phyloP scores from a whole-genome alignment of 30 jellyfish, hydroid and myxozoan genomes.

The Clytia hemisphaerica region DNA sequence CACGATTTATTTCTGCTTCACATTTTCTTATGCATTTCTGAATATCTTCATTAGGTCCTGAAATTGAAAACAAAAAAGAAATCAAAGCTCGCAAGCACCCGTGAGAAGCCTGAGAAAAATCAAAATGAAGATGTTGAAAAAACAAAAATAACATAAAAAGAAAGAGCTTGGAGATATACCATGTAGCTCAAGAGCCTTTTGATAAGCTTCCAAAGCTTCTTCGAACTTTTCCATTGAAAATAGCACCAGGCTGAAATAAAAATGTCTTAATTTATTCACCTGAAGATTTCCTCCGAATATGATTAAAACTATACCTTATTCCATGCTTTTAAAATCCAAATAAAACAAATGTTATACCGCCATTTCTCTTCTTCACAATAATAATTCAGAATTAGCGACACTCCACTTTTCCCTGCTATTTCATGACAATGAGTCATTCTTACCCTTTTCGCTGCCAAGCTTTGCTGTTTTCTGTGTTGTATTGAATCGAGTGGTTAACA shows the following conservation, averaged over 20 bases:
- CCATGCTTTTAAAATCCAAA: too few relatives aligned
- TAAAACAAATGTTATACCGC: too few relatives aligned
- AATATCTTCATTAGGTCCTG: slow-evolving; percentile 38
- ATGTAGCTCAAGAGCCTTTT: slow-evolving; percentile 22
- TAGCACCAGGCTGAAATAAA: slow-evolving; percentile 34
- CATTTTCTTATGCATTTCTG: slow-evolving; percentile 55
- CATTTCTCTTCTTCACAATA: too few relatives aligned
- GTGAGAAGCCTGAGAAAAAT: background rate
- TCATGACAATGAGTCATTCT: slow-evolving; percentile 24
- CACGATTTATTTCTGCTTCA: slow-evolving; percentile 54
- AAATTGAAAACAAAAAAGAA: background rate
- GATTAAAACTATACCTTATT: background rate
- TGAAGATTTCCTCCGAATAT: background rate
- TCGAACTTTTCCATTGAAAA: slow-evolving; percentile 38
- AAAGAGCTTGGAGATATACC: slow-evolving; percentile 24
- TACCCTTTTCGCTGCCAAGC: slow-evolving; percentile 28
- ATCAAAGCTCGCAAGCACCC: background rate
- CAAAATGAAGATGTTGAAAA: background rate
- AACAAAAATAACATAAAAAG: background rate
- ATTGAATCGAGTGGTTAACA: slow-evolving; percentile 11
- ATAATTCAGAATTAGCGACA: too few relatives aligned
- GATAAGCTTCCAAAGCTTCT: slow-evolving; percentile 49
- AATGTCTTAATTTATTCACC: background rate
- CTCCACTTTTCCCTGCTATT: slow-evolving; percentile 18
- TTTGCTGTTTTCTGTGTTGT: slow-evolving; percentile 3